These are phyloP conservation scores for Enteromius radiatus DNA, from an alignment of 2,797 vertebrate genomes.

Conservation along the genomic window DNA sequence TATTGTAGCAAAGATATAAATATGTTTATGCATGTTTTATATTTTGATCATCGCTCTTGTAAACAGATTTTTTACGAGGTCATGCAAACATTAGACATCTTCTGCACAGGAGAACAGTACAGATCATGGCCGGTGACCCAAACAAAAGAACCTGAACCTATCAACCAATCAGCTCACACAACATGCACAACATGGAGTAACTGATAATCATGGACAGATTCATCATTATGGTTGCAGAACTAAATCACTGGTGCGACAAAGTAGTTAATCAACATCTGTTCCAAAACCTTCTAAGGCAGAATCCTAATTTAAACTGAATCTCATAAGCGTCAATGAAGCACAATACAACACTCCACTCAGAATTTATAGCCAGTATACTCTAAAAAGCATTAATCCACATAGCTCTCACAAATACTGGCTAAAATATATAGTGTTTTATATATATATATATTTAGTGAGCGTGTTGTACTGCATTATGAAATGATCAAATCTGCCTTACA, in stretches of 20 bases:
- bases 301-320: background rate
- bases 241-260: background rate
- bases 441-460: background rate
- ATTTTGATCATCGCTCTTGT: constrained; percentile 79
- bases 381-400: background rate
- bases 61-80: constrained; percentile 82
- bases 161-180: constrained; percentile 22
- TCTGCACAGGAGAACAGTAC: constrained; percentile 81
- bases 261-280: background rate
- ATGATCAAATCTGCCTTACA: background rate
- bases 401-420: constrained; percentile 4
- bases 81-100: constrained; percentile 84
- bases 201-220: constrained; percentile 4
- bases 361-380: background rate
- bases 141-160: constrained; percentile 70
- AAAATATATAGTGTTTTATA: background rate
- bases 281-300: constrained; percentile 8
- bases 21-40: constrained; percentile 70
- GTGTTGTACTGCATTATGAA: background rate
- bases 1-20: constrained; percentile 67
- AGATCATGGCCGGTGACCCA: constrained; percentile 71
- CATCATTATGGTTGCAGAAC: constrained; percentile 4
- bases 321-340: background rate
- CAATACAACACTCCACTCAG: background rate
- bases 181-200: constrained; percentile 16